phyloP scores from a whole-genome alignment of 2,113 vertebrate genomes.

The Hiodon alosoides region DNA sequence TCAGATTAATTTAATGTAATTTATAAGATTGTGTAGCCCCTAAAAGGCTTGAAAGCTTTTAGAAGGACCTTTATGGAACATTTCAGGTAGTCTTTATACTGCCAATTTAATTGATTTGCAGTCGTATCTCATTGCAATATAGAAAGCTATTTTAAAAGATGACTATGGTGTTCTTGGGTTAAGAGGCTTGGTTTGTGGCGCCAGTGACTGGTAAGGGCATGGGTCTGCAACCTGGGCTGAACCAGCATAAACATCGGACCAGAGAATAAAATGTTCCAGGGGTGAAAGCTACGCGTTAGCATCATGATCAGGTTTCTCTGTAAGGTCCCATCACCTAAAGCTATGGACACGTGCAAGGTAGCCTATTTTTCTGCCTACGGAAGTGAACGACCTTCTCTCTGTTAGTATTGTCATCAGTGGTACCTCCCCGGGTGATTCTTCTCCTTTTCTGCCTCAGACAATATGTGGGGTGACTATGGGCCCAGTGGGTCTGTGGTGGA shows the following conservation, averaged over 20 bases:
- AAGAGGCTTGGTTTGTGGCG: not conserved
- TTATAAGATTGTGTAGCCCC: not conserved
- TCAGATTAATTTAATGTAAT: too few relatives aligned
- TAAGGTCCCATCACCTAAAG: not conserved
- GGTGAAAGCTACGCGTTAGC: not conserved
- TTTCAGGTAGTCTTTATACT: not conserved
- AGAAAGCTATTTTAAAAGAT: not conserved
- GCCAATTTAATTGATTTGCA: not conserved
- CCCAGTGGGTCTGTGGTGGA: conserved; percentile 64
- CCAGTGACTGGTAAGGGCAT: not conserved
- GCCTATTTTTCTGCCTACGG: too few relatives aligned
- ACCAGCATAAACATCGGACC: not conserved
- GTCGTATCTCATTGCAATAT: not conserved
- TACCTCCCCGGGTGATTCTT: not conserved
- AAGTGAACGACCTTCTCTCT: too few relatives aligned
- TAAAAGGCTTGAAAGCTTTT: not conserved
- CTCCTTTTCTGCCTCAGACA: conserved; percentile 58
- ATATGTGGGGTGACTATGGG: conserved; percentile 81
- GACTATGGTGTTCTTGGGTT: not conserved
- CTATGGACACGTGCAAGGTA: not conserved
- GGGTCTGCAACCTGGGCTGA: not conserved
- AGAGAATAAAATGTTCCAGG: not conserved
- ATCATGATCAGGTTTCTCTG: not conserved
- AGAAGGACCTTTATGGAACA: not conserved
- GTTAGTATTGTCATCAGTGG: too few relatives aligned